phyloP scores from a whole-genome alignment of 2,797 vertebrate species.

The Liparis tanakae region DNA sequence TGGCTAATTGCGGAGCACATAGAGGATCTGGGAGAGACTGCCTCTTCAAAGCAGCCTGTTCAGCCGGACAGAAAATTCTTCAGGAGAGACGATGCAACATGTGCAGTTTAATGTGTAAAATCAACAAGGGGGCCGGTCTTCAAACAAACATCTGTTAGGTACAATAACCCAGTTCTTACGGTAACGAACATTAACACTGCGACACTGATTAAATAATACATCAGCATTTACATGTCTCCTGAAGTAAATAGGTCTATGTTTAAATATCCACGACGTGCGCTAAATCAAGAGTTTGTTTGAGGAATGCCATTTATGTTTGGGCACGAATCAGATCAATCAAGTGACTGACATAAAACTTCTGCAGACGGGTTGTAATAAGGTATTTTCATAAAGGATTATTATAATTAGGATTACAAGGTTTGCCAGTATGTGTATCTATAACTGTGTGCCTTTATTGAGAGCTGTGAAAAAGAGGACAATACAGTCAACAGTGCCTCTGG shows the following conservation, averaged over 20 bases:
- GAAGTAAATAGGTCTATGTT: conserved; percentile 2
- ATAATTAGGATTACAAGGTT: conserved; percentile 61
- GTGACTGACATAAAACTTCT: conserved; percentile 44
- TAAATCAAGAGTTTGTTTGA: not conserved
- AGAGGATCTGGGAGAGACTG: conserved; percentile 46
- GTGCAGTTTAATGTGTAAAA: conserved; percentile 59
- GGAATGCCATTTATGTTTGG: conserved; percentile 10
- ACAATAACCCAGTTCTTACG: conserved; percentile 46
- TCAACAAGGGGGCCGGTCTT: conserved; percentile 55
- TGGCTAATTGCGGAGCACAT: conserved; percentile 46
- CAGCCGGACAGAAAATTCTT: conserved; percentile 61
- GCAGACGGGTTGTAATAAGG: conserved; percentile 43
- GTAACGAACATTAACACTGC: conserved; percentile 29
- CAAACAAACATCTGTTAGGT: conserved; percentile 55
- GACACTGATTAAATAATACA: conserved; percentile 42
- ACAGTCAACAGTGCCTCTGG: conserved; percentile 67
- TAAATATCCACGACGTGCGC: not conserved
- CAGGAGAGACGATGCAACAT: conserved; percentile 59
- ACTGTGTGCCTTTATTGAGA: conserved; percentile 59
- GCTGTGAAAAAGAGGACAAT: conserved; percentile 73
- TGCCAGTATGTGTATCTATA: conserved; percentile 44
- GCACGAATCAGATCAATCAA: conserved; percentile 34
- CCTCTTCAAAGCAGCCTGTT: conserved; percentile 58
- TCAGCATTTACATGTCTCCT: not conserved
- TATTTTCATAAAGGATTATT: conserved; percentile 65